A percentile compares a stretch with the other conserved stretches of the same genome.
Conservation (phyloP, 1,140 invertebrate species). For the Cepaea nemoralis region DNA sequence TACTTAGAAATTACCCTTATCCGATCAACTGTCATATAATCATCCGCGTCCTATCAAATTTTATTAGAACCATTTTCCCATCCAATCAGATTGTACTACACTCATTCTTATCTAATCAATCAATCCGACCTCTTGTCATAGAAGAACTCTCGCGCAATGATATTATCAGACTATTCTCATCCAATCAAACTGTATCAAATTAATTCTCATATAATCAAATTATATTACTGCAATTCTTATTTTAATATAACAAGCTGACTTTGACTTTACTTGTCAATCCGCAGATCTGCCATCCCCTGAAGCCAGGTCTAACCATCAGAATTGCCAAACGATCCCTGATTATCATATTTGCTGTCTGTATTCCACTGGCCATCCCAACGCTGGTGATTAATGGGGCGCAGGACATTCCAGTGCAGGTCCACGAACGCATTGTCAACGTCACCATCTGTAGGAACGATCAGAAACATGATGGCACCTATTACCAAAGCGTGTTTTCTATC, state of each 20-base stretch:
- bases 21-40: no score
- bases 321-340: background rate
- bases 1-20: no score
- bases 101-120: no score
- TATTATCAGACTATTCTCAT: no score
- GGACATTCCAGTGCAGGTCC: background rate
- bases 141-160: no score
- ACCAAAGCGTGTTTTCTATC: background rate
- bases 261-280: background rate
- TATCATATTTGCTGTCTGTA: background rate
- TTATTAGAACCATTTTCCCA: no score
- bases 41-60: no score
- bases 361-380: background rate
- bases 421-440: background rate
- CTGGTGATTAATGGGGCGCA: background rate
- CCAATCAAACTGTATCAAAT: no score
- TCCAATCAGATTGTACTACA: no score
- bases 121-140: no score
- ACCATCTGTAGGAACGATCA: slow-evolving; percentile 24
- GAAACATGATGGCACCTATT: background rate
- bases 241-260: background rate
- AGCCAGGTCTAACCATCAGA: background rate
- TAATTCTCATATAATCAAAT: no score
- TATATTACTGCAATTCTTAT: no score
- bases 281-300: slow-evolving; percentile 16